phyloP scores from a whole-genome alignment of 2,113 vertebrate species.

The Chamaea fasciata region DNA sequence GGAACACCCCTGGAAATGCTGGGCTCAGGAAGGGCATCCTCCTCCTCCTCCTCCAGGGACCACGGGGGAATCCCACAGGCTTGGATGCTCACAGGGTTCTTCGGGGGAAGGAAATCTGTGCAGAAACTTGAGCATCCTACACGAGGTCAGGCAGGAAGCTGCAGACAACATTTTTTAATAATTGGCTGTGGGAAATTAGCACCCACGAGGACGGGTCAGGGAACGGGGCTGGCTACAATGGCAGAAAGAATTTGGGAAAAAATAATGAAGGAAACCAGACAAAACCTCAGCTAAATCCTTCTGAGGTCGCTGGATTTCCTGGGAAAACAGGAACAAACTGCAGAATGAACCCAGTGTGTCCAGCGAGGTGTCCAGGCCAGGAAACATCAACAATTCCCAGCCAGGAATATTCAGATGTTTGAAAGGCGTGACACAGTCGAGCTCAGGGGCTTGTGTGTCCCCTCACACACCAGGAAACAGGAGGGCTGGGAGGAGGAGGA shows the following conservation, averaged over 20 bases:
- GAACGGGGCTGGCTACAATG: not conserved
- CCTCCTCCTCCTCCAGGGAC: not conserved
- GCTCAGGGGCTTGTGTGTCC: not conserved
- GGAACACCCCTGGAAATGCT: not conserved
- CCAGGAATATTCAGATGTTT: not conserved
- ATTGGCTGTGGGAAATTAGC: not conserved
- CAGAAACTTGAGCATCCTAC: not conserved
- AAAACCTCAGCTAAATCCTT: not conserved
- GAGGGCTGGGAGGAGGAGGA: not conserved
- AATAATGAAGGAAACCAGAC: not conserved
- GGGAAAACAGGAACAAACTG: not conserved
- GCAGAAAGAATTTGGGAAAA: not conserved
- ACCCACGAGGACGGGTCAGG: not conserved
- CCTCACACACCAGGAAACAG: not conserved
- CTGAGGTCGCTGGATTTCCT: not conserved
- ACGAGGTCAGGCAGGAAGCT: not conserved
- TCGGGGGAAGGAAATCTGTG: not conserved
- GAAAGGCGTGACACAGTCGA: not conserved
- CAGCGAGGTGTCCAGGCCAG: not conserved
- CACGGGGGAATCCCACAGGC: not conserved
- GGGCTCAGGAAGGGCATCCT: not conserved
- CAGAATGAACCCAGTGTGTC: not conserved
- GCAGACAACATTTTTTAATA: not conserved
- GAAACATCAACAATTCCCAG: not conserved
- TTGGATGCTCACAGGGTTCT: not conserved